These are phyloP conservation scores for Eleutherodactylus coqui DNA, from an alignment of 2,797 vertebrate genomes.

Conservation along the genomic window DNA sequence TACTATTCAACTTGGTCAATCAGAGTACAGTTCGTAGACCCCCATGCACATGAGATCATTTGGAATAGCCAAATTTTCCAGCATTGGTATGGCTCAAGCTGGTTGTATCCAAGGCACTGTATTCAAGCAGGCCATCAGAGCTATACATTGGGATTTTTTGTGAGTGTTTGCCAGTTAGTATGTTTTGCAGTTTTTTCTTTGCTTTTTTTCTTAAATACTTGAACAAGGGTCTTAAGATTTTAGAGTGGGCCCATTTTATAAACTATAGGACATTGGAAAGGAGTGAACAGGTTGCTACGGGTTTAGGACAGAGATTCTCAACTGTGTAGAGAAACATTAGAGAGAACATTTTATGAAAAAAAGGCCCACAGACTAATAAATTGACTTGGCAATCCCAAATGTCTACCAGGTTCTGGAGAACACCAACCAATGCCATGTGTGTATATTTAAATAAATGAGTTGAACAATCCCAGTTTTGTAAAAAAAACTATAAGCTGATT, in stretches of 20 bases:
- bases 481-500: too few relatives aligned
- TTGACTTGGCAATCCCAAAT: not conserved
- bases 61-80: not conserved
- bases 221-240: not conserved
- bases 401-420: not conserved
- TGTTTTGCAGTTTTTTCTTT: not conserved
- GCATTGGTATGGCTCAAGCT: not conserved
- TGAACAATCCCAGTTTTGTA: too few relatives aligned
- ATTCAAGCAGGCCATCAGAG: too few relatives aligned
- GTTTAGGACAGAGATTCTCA: too few relatives aligned
- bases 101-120: not conserved
- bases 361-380: not conserved
- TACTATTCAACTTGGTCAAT: too few relatives aligned
- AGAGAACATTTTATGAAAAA: too few relatives aligned
- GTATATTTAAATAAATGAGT: too few relatives aligned
- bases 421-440: not conserved
- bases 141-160: too few relatives aligned
- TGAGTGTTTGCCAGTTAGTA: not conserved
- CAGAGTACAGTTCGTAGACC: too few relatives aligned
- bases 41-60: not conserved
- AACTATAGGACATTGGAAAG: not conserved
- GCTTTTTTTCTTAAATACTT: not conserved
- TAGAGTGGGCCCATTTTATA: not conserved
- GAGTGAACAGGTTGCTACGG: too few relatives aligned
- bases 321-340: too few relatives aligned